Evolutionary conservation across 2,888 invertebrate genomes (phyloP), one percentile per base, ranked within the genome.

Genomic region (Lepas anatifera): DNA sequence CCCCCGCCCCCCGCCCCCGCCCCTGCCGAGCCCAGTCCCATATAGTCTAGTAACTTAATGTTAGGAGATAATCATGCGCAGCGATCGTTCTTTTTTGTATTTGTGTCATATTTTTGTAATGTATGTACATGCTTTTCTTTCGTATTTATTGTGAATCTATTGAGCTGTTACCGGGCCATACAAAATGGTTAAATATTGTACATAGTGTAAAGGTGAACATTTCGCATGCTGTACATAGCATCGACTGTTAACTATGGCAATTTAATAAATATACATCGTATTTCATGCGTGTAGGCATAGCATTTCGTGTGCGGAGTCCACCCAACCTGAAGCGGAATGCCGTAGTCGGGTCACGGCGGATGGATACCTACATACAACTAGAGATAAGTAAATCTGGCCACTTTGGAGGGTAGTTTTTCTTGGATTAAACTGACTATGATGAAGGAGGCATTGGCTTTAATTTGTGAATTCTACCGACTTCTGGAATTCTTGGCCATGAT

Each of bases 131-230:
- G 32, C 16, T 58, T 58, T 58, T 58, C 58, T 58, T 58, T 58
- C 58, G 58, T 58, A 58, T 58, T 58, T 58, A 58, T 58, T 58
- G 58, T 58, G 58, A 52, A 58, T 58, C 58, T 58, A 58, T 58
- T 58, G 58, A 58, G 32, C 58, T 58, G 58, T 58, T 58, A 58
- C 58, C 58, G 29, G 58, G 58, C 58, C 58, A 58, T 58, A 58
- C 58, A 7, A 58, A 22, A 58, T 58, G 58, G 58, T 43, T 67
- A 70, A 72, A 73, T 73, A 73, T 72, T 76, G 75, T 76, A 76
- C 72, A 76, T 75, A 75, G 72, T 81, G 80, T 80, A 80, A 78
- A 81, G 80, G 79, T 79, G 78, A 48, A 32, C 58, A 58, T 58
- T 58, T 58, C 25, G 58, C 58, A 58, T 58, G 58, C 58, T 58